Evolutionary conservation across 2,113 vertebrate genomes (phyloP).

Genomic region (Scomber japonicus): DNA sequence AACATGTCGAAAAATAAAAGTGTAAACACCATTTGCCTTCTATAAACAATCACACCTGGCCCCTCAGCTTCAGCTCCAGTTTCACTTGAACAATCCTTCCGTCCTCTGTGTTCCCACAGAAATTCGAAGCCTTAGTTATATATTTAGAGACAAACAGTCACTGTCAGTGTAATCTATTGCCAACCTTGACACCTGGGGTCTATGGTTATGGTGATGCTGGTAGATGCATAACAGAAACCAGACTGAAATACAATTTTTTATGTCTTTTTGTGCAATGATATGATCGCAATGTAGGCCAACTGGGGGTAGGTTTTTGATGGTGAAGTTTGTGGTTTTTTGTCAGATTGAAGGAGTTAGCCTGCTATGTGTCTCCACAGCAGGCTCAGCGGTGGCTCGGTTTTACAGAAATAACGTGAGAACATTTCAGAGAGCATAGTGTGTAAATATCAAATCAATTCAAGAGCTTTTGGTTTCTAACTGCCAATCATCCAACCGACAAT

Average conservation of each 20-base stretch:
- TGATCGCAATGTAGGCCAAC: constrained; percentile 10
- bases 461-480: constrained; percentile 27
- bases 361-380: constrained; percentile 17
- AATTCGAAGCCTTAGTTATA: constrained; percentile 53
- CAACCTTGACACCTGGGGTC: constrained; percentile 66
- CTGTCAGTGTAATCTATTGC: constrained; percentile 55
- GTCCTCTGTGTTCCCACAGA: constrained; percentile 21
- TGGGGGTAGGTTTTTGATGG: constrained; percentile 5
- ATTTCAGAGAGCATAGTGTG: constrained; percentile 16
- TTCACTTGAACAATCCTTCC: constrained; percentile 46
- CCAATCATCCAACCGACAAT: constrained; percentile 17
- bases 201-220: not conserved
- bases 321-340: constrained; percentile 29
- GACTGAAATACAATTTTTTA: constrained; percentile 7
- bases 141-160: constrained; percentile 70
- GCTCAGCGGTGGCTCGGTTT: constrained; percentile 24
- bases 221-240: constrained; percentile 8
- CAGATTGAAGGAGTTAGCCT: constrained; percentile 22
- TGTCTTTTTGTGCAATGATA: constrained; percentile 8
- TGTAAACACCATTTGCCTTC: constrained; percentile 18
- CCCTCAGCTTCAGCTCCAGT: constrained; percentile 45
- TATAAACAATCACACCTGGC: constrained; percentile 51
- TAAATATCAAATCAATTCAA: constrained; percentile 41
- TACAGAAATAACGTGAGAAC: constrained; percentile 17
- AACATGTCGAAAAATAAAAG: constrained; percentile 18